A percentile compares a stretch with the other conserved stretches of the same genome.
phyloP scores from a whole-genome alignment of 1,140 invertebrate genomes.

The Anoplolepis gracilipes region DNA sequence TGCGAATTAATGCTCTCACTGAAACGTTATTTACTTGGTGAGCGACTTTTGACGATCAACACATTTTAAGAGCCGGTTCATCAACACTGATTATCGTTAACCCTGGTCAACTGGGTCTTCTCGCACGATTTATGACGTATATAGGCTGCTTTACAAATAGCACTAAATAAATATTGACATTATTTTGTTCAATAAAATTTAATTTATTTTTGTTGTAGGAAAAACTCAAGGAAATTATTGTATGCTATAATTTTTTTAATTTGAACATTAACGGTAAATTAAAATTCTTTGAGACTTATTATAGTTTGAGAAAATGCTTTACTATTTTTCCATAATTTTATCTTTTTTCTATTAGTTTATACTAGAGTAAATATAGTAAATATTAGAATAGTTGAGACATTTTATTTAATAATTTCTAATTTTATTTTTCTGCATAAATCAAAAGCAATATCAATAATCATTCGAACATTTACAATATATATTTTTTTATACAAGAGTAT shows the following conservation, averaged over 20 bases:
- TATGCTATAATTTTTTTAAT: not conserved
- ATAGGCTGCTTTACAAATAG: not conserved
- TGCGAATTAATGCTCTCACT: not conserved
- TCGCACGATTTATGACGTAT: not conserved
- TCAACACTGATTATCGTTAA: constrained; percentile 22
- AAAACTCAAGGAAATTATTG: not conserved
- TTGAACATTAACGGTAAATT: not conserved
- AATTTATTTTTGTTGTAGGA: not conserved
- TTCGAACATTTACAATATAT: not conserved
- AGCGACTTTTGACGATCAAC: constrained; percentile 30
- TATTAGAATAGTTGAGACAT: not conserved
- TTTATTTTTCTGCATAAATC: not conserved
- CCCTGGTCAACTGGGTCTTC: not conserved
- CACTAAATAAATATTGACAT: not conserved
- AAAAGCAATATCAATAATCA: not conserved
- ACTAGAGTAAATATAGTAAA: not conserved
- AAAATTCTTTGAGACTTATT: not conserved
- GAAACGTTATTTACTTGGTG: not conserved
- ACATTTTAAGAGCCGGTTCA: constrained; percentile 11
- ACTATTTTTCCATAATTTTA: not conserved
- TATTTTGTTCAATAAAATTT: not conserved
- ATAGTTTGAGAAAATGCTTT: not conserved
- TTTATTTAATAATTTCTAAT: not conserved
- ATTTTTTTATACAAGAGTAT: not conserved
- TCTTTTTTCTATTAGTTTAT: no score